Evolutionary conservation across 2,797 vertebrate species (phyloP), one percentile per base, ranked within the genome.

Genomic region (Harpagifer antarcticus): DNA sequence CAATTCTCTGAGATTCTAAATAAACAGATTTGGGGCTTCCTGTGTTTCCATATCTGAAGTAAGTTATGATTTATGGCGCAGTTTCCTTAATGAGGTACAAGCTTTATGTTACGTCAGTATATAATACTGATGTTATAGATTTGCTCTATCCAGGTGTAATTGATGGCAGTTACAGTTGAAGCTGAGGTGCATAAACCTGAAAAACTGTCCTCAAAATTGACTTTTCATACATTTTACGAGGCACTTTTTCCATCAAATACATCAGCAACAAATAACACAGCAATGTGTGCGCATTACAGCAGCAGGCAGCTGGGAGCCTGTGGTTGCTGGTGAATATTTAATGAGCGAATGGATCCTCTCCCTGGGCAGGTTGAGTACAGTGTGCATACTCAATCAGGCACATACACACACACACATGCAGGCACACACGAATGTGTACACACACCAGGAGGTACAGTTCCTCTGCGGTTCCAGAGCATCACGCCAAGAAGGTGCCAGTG

Each of bases 311-410:
- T 93, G 90, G 89, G 91, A 91, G 91, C 87, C 90, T 88, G 89
- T 89, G 88, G 87, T 76, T 72, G 82, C 86, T 92, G 82, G 92
- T 95, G 89, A 95, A 95, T 95, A 95, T 95, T 96, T 96, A 86
- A 96, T 93, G 88, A 92, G 93, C 89, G 94, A 95, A 94, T 93
- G 88, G 93, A 94, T 95, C 94, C 91, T 91, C 90, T 91, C 88
- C 70, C 80, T 78, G 85, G 86, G 86, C 89, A 89, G 84, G 89
- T 87, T 82, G 86, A 91, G 87, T 90, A 91, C 89, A 89, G 88
- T 88, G 88, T 87, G 85, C 82, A 82, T 78, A 90, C 81, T 80
- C 78, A 80, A 68, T 82, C 44, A 27, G 57, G 68, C 71, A 68
- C 70, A 72, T 14, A 20, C 14, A n/a, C 16, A 58, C 57, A 64